Conservation (phyloP, 2,113 vertebrate species). For the Pogonocichla stellata region DNA sequence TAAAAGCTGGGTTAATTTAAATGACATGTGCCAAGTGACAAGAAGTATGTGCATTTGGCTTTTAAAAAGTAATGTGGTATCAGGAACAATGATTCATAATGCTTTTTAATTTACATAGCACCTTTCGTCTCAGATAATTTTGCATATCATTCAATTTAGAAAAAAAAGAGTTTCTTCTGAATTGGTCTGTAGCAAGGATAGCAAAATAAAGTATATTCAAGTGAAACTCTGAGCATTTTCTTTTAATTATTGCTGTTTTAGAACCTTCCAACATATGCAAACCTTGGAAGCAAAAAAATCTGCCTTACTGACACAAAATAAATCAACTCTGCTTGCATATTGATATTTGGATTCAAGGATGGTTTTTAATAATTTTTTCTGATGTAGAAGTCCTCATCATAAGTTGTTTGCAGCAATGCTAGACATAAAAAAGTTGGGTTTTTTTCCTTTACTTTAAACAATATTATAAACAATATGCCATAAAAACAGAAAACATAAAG, state of each 20-base stretch:
- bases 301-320: neutral
- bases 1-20: neutral
- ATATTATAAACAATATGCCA: neutral
- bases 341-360: neutral
- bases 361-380: neutral
- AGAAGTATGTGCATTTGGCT: neutral
- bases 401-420: neutral
- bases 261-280: neutral
- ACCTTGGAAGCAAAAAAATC: neutral
- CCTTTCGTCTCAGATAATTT: neutral
- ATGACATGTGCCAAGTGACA: neutral
- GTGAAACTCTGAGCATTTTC: neutral
- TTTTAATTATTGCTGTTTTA: neutral
- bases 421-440: rapidly evolving
- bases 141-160: neutral
- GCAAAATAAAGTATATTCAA: neutral
- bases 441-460: neutral
- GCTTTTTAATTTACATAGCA: neutral
- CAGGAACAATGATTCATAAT: neutral
- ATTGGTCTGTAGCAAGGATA: neutral
- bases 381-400: neutral
- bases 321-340: neutral
- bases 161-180: neutral
- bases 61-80: neutral
- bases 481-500: neutral